Evolutionary conservation across 1,140 invertebrate species (phyloP).

Genomic region (Centruroides sculpturatus): DNA sequence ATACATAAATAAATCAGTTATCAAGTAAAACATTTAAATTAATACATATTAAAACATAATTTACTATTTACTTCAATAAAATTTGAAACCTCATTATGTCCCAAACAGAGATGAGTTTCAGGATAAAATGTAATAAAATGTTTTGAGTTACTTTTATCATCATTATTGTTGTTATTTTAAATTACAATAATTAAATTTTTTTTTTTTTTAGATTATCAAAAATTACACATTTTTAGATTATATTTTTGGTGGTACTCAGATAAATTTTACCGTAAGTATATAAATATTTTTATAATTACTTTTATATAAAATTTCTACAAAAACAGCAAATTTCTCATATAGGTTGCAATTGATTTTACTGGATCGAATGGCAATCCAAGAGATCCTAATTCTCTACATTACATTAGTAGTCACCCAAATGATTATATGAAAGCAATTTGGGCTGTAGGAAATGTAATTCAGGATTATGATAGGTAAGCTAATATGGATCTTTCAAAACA

Average conservation of each 20-base stretch:
- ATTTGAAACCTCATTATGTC: no score
- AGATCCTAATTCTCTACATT: conserved; percentile 41
- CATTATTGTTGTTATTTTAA: no score
- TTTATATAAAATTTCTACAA: not conserved
- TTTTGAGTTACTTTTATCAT: no score
- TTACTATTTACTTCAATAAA: no score
- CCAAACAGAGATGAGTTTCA: no score
- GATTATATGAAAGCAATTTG: conserved; percentile 43
- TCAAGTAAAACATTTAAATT: no score
- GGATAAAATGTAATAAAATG: no score
- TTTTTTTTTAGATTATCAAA: not conserved
- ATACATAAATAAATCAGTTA: no score
- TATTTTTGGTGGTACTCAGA: conserved; percentile 27
- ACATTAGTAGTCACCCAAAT: conserved; percentile 34
- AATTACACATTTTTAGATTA: conserved; percentile 14
- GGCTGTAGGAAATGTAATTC: conserved; percentile 45
- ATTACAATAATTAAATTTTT: no score
- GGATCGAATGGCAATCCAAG: conserved; percentile 48
- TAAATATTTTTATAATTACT: not conserved
- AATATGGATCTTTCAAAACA: not conserved
- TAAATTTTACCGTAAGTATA: conserved; percentile 37
- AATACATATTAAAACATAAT: no score
- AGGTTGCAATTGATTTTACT: conserved; percentile 52
- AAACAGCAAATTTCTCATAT: not conserved
- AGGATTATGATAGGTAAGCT: conserved; percentile 39